A percentile compares a stretch with the other conserved stretches of the same genome.
Evolutionary conservation across 2,797 vertebrate species (phyloP).

Genomic region (Amniataba percoides): DNA sequence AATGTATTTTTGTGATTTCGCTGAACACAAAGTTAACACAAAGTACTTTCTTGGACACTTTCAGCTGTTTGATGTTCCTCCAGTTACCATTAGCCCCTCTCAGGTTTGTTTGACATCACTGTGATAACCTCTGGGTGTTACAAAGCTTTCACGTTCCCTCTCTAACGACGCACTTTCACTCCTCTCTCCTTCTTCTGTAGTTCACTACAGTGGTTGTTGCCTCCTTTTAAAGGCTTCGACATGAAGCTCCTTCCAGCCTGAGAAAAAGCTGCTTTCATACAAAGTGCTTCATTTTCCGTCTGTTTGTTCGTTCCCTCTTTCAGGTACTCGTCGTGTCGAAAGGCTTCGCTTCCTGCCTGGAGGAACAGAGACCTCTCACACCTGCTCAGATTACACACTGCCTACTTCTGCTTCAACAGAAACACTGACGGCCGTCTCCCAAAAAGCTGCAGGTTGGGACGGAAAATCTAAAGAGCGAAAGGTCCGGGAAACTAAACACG

Average conservation of each 20-base stretch:
- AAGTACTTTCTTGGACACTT: not conserved
- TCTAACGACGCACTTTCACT: constrained; percentile 3
- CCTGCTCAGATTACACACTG: constrained; percentile 68
- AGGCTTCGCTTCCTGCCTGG: constrained; percentile 41
- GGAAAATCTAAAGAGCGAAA: constrained; percentile 20
- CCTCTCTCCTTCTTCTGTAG: not conserved
- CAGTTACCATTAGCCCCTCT: constrained; percentile 13
- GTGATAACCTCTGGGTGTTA: not conserved
- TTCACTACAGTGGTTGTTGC: not conserved
- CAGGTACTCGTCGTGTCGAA: not conserved
- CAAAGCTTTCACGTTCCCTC: constrained; percentile 22
- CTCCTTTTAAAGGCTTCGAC: constrained; percentile 1
- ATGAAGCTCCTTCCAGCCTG: not conserved
- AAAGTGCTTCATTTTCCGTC: constrained; percentile 50
- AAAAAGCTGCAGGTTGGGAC: constrained; percentile 35
- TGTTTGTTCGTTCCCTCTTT: constrained; percentile 54
- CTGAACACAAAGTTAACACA: not conserved
- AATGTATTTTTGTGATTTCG: not conserved
- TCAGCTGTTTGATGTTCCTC: not conserved
- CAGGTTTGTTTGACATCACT: not conserved
- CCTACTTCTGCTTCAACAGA: not conserved
- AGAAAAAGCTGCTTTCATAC: constrained; percentile 31
- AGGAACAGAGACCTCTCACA: constrained; percentile 55
- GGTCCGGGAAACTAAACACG: constrained; percentile 1
- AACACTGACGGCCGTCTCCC: constrained; percentile 13